Evolutionary conservation across 2,113 vertebrate species (phyloP).

Genomic region (Laticauda colubrina): DNA sequence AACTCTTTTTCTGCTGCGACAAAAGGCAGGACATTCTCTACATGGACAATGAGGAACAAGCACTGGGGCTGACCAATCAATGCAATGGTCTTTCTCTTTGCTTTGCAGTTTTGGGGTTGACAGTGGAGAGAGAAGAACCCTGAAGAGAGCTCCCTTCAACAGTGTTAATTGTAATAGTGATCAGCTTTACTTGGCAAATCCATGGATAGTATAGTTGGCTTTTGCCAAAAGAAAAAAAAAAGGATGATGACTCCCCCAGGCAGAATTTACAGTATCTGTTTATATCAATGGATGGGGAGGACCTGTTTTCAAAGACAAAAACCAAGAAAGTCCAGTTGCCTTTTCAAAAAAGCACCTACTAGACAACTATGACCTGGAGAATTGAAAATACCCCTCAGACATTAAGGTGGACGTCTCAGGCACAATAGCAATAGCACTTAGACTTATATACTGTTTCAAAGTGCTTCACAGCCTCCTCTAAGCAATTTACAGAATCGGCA

Average conservation of each 20-base stretch:
- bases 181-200: slow-evolving; percentile 37
- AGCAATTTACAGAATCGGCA: too few relatives aligned
- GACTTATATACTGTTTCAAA: too few relatives aligned
- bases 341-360: too few relatives aligned
- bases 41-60: slow-evolving; percentile 69
- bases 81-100: slow-evolving; percentile 74
- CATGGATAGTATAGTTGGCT: slow-evolving; percentile 15
- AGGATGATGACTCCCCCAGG: neutral
- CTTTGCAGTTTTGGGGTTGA: slow-evolving; percentile 51
- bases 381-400: too few relatives aligned
- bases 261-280: slow-evolving; percentile 30
- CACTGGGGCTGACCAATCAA: slow-evolving; percentile 73
- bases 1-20: slow-evolving; percentile 71
- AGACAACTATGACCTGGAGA: too few relatives aligned
- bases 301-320: neutral
- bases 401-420: too few relatives aligned
- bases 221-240: slow-evolving; percentile 33
- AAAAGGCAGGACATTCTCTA: slow-evolving; percentile 69
- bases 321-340: neutral
- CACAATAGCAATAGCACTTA: too few relatives aligned
- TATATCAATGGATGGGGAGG: slow-evolving; percentile 22
- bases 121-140: slow-evolving; percentile 54
- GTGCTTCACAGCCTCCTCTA: too few relatives aligned
- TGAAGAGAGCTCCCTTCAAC: slow-evolving; percentile 58
- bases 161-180: slow-evolving; percentile 41